phyloP scores from a whole-genome alignment of 2,888 invertebrate species.

The Coleophora deauratella region DNA sequence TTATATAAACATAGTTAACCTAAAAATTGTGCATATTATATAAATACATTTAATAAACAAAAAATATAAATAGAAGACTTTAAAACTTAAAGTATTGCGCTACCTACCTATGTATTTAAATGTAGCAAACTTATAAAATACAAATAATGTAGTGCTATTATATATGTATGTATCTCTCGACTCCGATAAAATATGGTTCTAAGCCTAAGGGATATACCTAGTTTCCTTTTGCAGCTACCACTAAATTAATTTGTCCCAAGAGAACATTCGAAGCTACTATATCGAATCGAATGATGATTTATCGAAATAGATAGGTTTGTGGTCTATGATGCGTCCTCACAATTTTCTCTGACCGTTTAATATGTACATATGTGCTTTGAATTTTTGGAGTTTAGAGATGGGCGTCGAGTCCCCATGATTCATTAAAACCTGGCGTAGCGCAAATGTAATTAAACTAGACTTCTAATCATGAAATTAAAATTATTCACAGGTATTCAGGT shows the following conservation, averaged over 20 bases:
- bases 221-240: conserved; percentile 42
- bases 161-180: conserved; percentile 24
- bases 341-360: background rate
- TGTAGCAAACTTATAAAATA: too few species aligned
- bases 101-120: background rate
- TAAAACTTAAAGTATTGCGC: background rate
- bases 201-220: conserved; percentile 45
- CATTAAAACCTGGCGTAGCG: too few species aligned
- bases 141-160: conserved; percentile 1
- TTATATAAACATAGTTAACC: too few species aligned
- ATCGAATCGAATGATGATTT: conserved; percentile 2
- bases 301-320: conserved; percentile 1
- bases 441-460: too few species aligned
- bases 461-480: too few species aligned
- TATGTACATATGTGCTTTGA: too few species aligned
- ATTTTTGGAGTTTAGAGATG: too few species aligned
- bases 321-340: background rate
- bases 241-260: conserved; percentile 58
- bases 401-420: too few species aligned
- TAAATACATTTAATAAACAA: too few species aligned
- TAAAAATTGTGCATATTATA: too few species aligned
- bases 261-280: conserved; percentile 33
- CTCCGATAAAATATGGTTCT: conserved; percentile 42
- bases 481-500: too few species aligned
- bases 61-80: too few species aligned